Evolutionary conservation across 1,140 invertebrate species (phyloP), one percentile per base, ranked within the genome.

Genomic region (Caerostris darwini): DNA sequence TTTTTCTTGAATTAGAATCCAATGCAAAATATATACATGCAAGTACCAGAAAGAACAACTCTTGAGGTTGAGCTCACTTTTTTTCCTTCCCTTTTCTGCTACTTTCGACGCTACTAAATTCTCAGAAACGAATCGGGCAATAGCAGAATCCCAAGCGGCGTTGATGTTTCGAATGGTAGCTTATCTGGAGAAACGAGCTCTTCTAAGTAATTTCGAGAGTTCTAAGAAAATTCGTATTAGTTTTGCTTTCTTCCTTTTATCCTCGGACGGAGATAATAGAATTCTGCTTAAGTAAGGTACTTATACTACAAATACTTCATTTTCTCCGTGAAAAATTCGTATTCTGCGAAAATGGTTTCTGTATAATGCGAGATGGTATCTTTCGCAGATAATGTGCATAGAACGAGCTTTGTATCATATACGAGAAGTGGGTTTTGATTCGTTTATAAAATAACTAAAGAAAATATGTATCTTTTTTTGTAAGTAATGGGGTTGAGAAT

Each of bases 131-230:
- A 85, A 85, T 58, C 17, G 19, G 56, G 56, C 56, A 59, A 59
- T 58, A n/a, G 17, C 34, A 59, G 83, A 34, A 59, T 85, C 83
- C 83, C 83, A 8, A 85, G 56, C 56, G 83, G 57, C 57, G 7
- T 34, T 59, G 83, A 59, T 85, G 56, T 34, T 19, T 19, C n/a
- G 71, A 77, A 77, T 77, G 3, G 71, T 50, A 77, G 19, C 14
- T 85, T 85, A 85, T 85, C 57, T 58, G 17, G 57, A 19, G 83
- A 85, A 85, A 85, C 57, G 83, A 58, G 50, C 34, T 77, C 14
- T 53, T 77, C 71, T 50, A 12, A 3, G 71, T 53, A 77, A 77
- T 77, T 77, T 77, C 50, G 8, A 53, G 71, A 77, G 12, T 34
- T 4, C 34, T 77, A 12, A 34, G 69, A 77, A 77, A 77, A 77